Base-by-base conservation (phyloP, 2,113 vertebrate genomes). In the Melierax canorus region DNA sequence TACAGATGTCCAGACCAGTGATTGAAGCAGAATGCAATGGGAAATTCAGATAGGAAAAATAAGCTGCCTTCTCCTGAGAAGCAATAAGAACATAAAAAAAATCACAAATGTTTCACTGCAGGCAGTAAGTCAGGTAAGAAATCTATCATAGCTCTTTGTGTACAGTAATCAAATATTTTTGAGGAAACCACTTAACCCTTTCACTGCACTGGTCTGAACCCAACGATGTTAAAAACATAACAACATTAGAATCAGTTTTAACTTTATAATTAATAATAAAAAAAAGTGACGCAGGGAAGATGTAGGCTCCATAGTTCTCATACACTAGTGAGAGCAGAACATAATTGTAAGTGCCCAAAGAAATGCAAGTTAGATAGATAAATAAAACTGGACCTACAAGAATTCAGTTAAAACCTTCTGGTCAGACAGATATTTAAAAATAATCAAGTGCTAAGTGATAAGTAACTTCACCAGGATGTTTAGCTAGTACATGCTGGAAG, bases 1-100 rank as follows among this genome's bases (percentile, higher is more conserved):
- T 94, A 94, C 99, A 99, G 92, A 98, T 81, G 32, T 98, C 99
- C 93, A 99, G 98, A 50, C 99, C 99, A 10, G 99, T 99, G 96
- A 99, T 97, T 13, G 98, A 67, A 74, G 98, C 98, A 3, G 98
- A 99, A 97, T 99, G 99, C 92, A 99, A 97, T 21, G 99, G 98
- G 76, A 98, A 98, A 68, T 97, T 97, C 96, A 99, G 97, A 94
- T 99, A 98, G 45, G 98, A 97, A 96, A 99, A 99, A 64, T 98
- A 97, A 34, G 97, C 97, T 30, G 67, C 85, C 76, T 98, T 98
- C 62, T 98, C 98, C 99, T 99, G 95, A 92, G 84, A 88, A 95
- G 39, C 19, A 94, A 91, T 22, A 41, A 83, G 50, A 95, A 75
- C 29, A 88, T 30, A 6, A 74, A 48, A 46, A 46, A 83, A 94